A percentile compares a stretch with the other conserved stretches of the same genome.
Conservation (phyloP, 2,888 invertebrate genomes). For the Hydroisotoma schaefferi region DNA sequence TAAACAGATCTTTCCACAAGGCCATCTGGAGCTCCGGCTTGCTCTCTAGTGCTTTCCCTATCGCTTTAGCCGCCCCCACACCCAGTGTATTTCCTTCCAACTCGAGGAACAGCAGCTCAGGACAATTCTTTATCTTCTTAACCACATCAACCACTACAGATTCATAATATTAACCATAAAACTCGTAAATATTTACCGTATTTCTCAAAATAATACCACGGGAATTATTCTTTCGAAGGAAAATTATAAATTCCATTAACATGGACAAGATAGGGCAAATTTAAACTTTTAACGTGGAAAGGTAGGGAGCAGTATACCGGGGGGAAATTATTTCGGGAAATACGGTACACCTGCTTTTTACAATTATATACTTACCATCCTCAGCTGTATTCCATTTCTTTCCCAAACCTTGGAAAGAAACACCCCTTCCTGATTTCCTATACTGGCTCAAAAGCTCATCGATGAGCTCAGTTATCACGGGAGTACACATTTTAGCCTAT, state of each 20-base stretch:
- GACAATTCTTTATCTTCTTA: conserved; percentile 9
- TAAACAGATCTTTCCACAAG: conserved; percentile 95
- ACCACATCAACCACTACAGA: conserved; percentile 23
- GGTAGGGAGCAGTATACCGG: conserved; percentile 3
- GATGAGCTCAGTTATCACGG: conserved; percentile 46
- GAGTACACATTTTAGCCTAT: conserved; percentile 10
- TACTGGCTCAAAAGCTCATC: conserved; percentile 42
- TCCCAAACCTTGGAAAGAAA: conserved; percentile 76
- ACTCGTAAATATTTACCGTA: neutral
- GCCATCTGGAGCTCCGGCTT: conserved; percentile 75
- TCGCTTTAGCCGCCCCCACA: conserved; percentile 78
- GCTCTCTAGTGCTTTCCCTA: conserved; percentile 72
- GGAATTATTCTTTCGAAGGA: too few species aligned
- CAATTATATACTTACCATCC: conserved; percentile 69
- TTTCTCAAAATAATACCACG: too few species aligned
- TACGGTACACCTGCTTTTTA: too few species aligned
- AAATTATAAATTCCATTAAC: too few species aligned
- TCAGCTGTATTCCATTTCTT: conserved; percentile 72
- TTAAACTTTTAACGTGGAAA: conserved; percentile 4
- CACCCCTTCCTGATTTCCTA: conserved; percentile 57
- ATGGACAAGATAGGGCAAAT: neutral
- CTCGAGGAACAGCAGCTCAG: conserved; percentile 65
- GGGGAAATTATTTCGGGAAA: too few species aligned
- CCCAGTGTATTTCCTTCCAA: conserved; percentile 92
- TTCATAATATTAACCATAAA: neutral